These are phyloP conservation scores for Galemys pyrenaicus DNA, from an alignment of 2,113 vertebrate genomes.

Conservation along the genomic window DNA sequence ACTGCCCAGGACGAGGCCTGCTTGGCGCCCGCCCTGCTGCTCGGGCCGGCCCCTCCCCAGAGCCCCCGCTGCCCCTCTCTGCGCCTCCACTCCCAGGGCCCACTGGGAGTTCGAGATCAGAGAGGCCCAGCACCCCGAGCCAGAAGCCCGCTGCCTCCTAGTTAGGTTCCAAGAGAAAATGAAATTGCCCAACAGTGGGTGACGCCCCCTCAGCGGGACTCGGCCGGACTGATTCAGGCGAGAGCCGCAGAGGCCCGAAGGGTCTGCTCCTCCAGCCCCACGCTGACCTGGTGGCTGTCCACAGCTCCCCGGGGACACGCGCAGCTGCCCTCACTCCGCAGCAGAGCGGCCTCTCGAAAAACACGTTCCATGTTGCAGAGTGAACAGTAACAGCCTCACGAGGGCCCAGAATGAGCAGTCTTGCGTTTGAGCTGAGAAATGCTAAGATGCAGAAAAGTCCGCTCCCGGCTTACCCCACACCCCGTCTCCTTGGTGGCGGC, in stretches of 20 bases:
- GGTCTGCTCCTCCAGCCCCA: neutral
- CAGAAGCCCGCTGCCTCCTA: constrained; percentile 1
- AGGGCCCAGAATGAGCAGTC: neutral
- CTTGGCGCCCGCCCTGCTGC: neutral
- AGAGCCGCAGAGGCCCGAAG: neutral
- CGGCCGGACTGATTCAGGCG: neutral
- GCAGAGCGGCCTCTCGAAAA: constrained; percentile 3
- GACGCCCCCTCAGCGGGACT: neutral
- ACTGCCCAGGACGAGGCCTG: neutral
- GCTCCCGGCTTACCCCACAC: neutral
- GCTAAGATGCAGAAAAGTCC: neutral
- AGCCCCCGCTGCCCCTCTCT: neutral
- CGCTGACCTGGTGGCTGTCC: too few species aligned
- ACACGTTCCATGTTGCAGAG: neutral
- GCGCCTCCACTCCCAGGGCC: neutral
- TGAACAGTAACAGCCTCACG: neutral
- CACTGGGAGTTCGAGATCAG: neutral
- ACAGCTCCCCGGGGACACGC: too few species aligned
- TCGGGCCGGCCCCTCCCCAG: neutral
- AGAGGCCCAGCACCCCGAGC: neutral
- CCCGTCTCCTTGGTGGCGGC: constrained; percentile 33
- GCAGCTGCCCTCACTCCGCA: neutral
- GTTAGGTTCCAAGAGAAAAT: constrained; percentile 13
- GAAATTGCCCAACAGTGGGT: neutral
- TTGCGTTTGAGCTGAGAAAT: neutral